phyloP scores from a whole-genome alignment of 2,888 invertebrate species.

The Hydraecia micacea region DNA sequence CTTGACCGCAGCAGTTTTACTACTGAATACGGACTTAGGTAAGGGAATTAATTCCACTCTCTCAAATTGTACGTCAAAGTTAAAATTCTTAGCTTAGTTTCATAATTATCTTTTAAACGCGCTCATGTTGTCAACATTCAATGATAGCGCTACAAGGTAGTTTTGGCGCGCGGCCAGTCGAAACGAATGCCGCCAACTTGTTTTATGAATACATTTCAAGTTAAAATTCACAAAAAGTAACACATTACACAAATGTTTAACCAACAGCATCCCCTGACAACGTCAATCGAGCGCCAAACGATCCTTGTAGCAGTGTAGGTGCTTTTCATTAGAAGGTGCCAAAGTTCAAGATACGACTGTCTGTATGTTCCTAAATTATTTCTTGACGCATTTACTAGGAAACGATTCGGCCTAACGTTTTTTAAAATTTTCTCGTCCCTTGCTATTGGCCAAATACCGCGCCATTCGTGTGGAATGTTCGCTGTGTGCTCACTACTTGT shows the following conservation, averaged over 20 bases:
- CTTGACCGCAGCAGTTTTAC: not conserved
- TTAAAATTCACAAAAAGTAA: not conserved
- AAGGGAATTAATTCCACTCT: slow-evolving; percentile 26
- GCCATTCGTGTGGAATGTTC: slow-evolving; percentile 57
- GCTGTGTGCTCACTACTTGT: slow-evolving; percentile 53
- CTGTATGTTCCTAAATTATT: slow-evolving; percentile 69
- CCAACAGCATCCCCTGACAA: not conserved
- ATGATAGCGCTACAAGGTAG: slow-evolving; percentile 8
- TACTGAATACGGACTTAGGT: slow-evolving; percentile 17
- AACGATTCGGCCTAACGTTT: slow-evolving; percentile 66
- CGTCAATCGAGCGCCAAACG: not conserved
- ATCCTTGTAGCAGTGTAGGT: slow-evolving; percentile 48
- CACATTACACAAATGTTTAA: not conserved
- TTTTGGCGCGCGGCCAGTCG: not conserved
- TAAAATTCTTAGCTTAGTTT: slow-evolving; percentile 25
- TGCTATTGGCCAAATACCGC: slow-evolving; percentile 66
- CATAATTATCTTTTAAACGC: slow-evolving; percentile 21
- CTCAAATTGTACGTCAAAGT: slow-evolving; percentile 24
- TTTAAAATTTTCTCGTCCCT: slow-evolving; percentile 37
- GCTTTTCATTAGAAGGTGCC: slow-evolving; percentile 70
- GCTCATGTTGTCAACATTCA: slow-evolving; percentile 26
- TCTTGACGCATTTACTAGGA: slow-evolving; percentile 42
- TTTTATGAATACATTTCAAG: not conserved
- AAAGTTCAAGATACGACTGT: slow-evolving; percentile 63
- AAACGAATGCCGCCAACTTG: not conserved